Conservation (phyloP, 1,140 invertebrate genomes). For the Teleopsis dalmanni region DNA sequence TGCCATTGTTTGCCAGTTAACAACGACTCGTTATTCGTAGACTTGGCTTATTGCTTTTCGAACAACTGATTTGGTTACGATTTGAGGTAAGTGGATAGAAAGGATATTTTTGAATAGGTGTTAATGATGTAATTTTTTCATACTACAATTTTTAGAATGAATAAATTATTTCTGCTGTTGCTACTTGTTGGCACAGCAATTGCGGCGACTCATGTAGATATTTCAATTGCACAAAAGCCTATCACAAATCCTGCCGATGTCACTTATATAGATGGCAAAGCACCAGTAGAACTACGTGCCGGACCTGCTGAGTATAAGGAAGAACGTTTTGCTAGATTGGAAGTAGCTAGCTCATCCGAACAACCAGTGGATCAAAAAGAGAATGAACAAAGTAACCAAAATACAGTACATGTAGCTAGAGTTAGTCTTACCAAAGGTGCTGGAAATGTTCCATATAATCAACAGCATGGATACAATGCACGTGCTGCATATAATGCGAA, state of each 20-base stretch:
- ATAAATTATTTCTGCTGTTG: slow-evolving; percentile 4
- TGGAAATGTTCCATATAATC: neutral
- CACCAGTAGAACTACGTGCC: slow-evolving; percentile 29
- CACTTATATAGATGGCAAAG: slow-evolving; percentile 29
- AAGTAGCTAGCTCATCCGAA: neutral
- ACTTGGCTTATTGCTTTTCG: no score
- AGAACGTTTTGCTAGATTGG: neutral
- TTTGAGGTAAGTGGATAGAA: neutral
- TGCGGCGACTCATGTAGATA: slow-evolving; percentile 33
- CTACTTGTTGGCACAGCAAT: neutral
- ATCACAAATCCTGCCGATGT: slow-evolving; percentile 35
- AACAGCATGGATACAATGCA: neutral
- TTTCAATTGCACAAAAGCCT: slow-evolving; percentile 37
- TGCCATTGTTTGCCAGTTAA: slow-evolving; percentile 3
- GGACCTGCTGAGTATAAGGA: slow-evolving; percentile 16
- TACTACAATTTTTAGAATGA: no score
- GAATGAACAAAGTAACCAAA: neutral
- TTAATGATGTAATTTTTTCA: no score
- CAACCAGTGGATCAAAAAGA: neutral
- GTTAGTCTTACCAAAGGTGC: neutral
- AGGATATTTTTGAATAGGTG: no score
- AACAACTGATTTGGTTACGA: no score
- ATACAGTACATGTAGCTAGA: neutral
- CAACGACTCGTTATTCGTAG: no score
- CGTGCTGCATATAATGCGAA: neutral